phyloP scores from a whole-genome alignment of 1,140 invertebrate species.

The Whitmania pigra region DNA sequence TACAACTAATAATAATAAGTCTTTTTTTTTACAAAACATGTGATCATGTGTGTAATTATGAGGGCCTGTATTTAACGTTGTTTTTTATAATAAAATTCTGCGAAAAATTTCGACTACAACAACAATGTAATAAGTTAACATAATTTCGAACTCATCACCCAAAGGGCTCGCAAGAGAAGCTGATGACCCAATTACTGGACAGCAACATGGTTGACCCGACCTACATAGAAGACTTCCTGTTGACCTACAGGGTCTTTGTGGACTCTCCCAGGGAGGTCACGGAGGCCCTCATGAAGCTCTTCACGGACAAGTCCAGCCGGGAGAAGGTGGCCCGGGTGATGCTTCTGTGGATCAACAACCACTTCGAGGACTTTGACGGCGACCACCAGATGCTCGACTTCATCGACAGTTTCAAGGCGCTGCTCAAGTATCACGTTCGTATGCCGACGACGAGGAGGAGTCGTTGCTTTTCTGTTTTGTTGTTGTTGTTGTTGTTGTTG shows the following conservation, averaged over 20 bases:
- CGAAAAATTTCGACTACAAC: no score
- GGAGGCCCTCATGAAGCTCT: conserved; percentile 74
- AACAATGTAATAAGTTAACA: no score
- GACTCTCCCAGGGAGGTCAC: conserved; percentile 68
- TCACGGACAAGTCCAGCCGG: conserved; percentile 32
- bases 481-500: no score
- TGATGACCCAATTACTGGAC: conserved; percentile 85
- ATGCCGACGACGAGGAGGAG: no score
- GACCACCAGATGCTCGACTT: conserved; percentile 92
- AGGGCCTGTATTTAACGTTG: no score
- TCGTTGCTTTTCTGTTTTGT: no score
- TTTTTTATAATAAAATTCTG: no score
- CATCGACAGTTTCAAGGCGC: conserved; percentile 74
- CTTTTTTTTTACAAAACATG: no score
- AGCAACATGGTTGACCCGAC: conserved; percentile 75
- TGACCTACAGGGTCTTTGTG: conserved; percentile 91
- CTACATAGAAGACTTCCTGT: conserved; percentile 93
- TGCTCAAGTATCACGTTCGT: conserved; percentile 39
- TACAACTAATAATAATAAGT: no score
- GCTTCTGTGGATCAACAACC: conserved; percentile 94
- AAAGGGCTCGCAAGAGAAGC: conserved; percentile 69
- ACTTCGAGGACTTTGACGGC: conserved; percentile 97
- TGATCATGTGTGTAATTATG: no score
- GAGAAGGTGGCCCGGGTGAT: conserved; percentile 76
- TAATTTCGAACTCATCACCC: not conserved